Percentiles rank a stretch among this genome's conserved stretches.
Conservation (phyloP, 2,113 vertebrate genomes). For the Orientallactaga bullata region DNA sequence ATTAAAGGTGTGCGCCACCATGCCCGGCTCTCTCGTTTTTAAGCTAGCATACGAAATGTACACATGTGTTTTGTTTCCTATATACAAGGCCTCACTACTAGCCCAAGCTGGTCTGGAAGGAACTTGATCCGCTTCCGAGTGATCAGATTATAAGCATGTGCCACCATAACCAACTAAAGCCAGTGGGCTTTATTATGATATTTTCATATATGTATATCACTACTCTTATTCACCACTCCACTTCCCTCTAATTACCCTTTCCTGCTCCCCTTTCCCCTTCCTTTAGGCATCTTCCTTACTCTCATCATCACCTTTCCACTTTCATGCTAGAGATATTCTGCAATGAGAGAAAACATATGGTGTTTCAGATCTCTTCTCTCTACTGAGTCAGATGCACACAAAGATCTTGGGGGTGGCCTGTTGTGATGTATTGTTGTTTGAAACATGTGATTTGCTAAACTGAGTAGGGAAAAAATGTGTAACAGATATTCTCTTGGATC, state of each 20-base stretch:
- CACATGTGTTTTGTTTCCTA: background rate
- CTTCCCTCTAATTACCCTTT: too few species aligned
- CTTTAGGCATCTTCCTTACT: background rate
- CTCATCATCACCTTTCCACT: background rate
- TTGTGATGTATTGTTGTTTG: constrained; percentile 72
- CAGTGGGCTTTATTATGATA: background rate
- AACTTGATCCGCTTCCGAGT: background rate
- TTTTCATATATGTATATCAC: background rate
- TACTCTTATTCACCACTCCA: too few species aligned
- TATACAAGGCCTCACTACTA: background rate
- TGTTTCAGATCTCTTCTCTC: background rate
- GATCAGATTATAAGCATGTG: background rate
- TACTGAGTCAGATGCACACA: constrained; percentile 57
- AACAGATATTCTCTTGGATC: constrained; percentile 69
- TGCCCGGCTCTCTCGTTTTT: background rate
- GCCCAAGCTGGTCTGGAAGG: background rate
- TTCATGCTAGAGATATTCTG: background rate
- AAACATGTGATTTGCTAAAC: constrained; percentile 73
- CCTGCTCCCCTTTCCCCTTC: background rate
- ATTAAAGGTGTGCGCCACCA: too few species aligned
- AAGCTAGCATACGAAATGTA: background rate
- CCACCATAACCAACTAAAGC: background rate
- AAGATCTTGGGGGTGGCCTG: constrained; percentile 67
- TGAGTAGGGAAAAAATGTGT: constrained; percentile 70
- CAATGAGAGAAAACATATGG: background rate